Conservation (phyloP, 2,113 vertebrate species). For the Hydrolagus affinis region DNA sequence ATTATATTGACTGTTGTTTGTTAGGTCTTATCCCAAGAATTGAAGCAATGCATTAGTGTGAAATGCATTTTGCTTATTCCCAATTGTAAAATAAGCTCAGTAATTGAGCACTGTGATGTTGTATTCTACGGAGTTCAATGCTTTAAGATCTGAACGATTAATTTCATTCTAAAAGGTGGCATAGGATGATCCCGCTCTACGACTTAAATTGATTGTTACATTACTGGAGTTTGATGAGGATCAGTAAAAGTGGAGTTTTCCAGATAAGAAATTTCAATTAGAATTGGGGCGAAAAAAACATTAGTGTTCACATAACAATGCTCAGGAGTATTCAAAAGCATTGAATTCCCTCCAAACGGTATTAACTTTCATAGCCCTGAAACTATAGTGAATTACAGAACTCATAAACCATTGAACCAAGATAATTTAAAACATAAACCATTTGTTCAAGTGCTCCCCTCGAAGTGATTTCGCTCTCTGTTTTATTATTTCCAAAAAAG, state of each 20-base stretch:
- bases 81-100: not conserved
- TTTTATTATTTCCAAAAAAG: slow-evolving; percentile 5
- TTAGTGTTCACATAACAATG: not conserved
- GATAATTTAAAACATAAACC: slow-evolving; percentile 15
- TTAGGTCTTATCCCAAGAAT: not conserved
- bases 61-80: not conserved
- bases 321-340: not conserved
- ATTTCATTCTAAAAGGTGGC: not conserved
- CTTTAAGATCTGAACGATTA: too few species aligned
- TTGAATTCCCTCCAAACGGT: not conserved
- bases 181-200: too few species aligned
- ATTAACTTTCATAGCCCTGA: not conserved
- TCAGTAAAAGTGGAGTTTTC: not conserved
- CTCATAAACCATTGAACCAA: not conserved
- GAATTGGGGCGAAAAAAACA: not conserved
- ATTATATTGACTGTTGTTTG: not conserved
- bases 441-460: slow-evolving; percentile 26
- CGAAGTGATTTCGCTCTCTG: slow-evolving; percentile 2
- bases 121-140: not conserved
- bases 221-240: not conserved
- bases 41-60: too few species aligned
- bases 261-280: not conserved
- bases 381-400: not conserved
- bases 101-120: not conserved
- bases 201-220: not conserved